phyloP scores from a whole-genome alignment of 2,113 vertebrate species.

The Pyxicephalus adspersus region DNA sequence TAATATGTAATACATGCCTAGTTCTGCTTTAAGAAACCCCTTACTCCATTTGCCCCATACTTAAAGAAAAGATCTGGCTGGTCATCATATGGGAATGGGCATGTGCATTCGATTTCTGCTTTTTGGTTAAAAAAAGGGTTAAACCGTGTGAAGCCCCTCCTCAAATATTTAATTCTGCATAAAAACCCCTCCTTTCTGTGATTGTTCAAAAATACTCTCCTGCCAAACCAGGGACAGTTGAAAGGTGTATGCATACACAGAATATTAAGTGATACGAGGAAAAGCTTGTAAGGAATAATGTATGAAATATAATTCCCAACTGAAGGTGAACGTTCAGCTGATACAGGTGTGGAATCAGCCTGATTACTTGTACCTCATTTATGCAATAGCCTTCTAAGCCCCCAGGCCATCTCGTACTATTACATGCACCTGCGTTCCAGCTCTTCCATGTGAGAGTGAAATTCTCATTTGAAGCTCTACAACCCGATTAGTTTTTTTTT shows the following conservation, averaged over 20 bases:
- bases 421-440: slow-evolving; percentile 42
- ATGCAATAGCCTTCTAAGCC: slow-evolving; percentile 21
- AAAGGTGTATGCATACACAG: neutral
- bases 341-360: slow-evolving; percentile 34
- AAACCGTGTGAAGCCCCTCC: too few species aligned
- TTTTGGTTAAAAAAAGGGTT: too few species aligned
- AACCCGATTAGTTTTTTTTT: slow-evolving; percentile 34
- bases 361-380: slow-evolving; percentile 30
- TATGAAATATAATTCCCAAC: slow-evolving; percentile 7
- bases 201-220: too few species aligned
- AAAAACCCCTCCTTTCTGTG: too few species aligned
- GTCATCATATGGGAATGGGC: too few species aligned
- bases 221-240: too few species aligned
- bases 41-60: too few species aligned
- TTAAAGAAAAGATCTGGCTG: too few species aligned
- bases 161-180: too few species aligned
- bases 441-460: slow-evolving; percentile 28
- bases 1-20: too few species aligned
- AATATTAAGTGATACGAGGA: neutral
- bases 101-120: too few species aligned
- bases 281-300: neutral
- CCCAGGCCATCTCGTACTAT: slow-evolving; percentile 32
- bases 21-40: too few species aligned
- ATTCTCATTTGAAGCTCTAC: slow-evolving; percentile 35
- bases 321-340: slow-evolving; percentile 20